Evolutionary conservation across 2,113 vertebrate genomes (phyloP), one percentile per base, ranked within the genome.

Genomic region (Oncorhynchus keta): DNA sequence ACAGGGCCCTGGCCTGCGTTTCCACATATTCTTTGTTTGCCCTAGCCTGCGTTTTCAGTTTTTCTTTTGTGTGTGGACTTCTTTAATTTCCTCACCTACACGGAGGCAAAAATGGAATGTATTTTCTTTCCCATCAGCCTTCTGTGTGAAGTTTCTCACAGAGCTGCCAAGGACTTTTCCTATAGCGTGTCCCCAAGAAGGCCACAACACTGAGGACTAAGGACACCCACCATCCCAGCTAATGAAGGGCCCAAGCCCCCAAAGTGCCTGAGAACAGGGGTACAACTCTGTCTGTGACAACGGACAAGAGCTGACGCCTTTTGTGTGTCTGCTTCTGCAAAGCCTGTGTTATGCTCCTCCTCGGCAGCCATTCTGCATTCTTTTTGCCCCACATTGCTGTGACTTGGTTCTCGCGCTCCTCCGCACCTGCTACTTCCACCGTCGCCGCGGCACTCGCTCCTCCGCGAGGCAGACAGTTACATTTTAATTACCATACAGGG

Each of bases 401-500:
- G 14, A 1, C 16, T 4, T 4, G 5, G 5, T 55, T 55, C 12
- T 2, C 64, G 8, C 62, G 5, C 3, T 14, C 2, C 35, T 26
- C 39, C 35, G 22, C 61, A 75, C 57, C 76, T 68, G 68, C 74
- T 68, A 57, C 72, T 70, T 73, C 72, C 73, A 68, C 68, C 67
- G 11, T 73, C 45, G 24, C 55, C 18, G 13, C 14, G 24, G 70
- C 45, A 26, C 57, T 22, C n/a, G 61, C 26, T 73, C 13, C 51
- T 51, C 74, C 70, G 22, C 48, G 61, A 62, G 55, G n/a, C 4
- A 84, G 71, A 82, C 64, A 26, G 75, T 78, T 70, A 74, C 76
- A 71, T 79, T 82, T 80, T 80, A 87, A 87, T 82, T 78, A 87
- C 67, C 48, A 66, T 48, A 39, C 57, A 55, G 57, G 67, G 45